These are phyloP conservation scores for Pelobates cultripes DNA, from an alignment of 2,797 vertebrate species.

Conservation along the genomic window DNA sequence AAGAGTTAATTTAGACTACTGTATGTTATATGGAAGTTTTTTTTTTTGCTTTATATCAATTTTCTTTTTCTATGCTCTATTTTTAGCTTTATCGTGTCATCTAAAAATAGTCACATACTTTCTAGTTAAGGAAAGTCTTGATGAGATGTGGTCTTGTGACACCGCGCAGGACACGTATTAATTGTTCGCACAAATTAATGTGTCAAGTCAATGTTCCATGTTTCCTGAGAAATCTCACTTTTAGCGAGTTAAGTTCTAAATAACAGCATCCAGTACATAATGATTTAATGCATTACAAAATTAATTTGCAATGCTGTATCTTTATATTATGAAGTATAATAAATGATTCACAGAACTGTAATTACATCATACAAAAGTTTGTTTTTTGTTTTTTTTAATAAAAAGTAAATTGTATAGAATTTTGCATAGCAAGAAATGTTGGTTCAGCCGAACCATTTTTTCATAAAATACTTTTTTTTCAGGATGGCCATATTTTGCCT, in stretches of 20 bases:
- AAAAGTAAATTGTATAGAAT: too few species aligned
- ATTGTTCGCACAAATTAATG: slow-evolving; percentile 19
- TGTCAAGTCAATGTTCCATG: slow-evolving; percentile 2
- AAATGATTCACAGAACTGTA: slow-evolving; percentile 3
- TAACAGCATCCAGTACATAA: slow-evolving; percentile 1
- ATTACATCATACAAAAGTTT: background rate
- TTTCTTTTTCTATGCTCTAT: background rate
- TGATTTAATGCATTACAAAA: background rate
- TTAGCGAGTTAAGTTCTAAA: slow-evolving; percentile 2
- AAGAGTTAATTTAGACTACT: too few species aligned
- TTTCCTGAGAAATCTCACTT: slow-evolving; percentile 13
- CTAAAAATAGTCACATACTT: background rate
- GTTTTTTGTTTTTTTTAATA: too few species aligned
- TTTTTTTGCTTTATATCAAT: background rate
- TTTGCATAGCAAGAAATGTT: too few species aligned
- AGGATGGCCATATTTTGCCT: too few species aligned
- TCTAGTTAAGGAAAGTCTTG: background rate
- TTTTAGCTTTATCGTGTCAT: background rate
- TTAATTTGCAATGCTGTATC: slow-evolving; percentile 18
- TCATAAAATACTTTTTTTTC: too few species aligned
- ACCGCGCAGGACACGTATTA: slow-evolving; percentile 23
- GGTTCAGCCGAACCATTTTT: too few species aligned
- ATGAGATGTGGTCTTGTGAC: slow-evolving; percentile 11
- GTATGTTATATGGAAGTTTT: too few species aligned
- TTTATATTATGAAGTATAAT: background rate